Evolutionary conservation across 2,797 vertebrate species (phyloP), one percentile per base, ranked within the genome.

Genomic region (Crax fasciolata): DNA sequence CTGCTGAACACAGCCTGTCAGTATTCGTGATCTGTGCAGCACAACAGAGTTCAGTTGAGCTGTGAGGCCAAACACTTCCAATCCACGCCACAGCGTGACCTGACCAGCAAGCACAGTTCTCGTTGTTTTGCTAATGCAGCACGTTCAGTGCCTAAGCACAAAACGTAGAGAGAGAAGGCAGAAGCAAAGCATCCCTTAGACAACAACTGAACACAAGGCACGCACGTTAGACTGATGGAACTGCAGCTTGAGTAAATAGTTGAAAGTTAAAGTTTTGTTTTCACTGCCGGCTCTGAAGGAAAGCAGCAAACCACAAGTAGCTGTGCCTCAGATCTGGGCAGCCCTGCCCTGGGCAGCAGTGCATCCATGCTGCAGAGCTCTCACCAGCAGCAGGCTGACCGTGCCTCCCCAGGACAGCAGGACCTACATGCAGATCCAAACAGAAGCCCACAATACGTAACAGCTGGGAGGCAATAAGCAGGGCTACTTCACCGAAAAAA

Each of bases 191-290:
- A 1, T 10, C 48, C 54, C 51, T 51, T 28, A 10, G n/a, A 78
- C 54, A 19, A 35, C 10, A 3, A 46, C 41, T 52, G 16, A 46
- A 58, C 2, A 16, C 62, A 54, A 79, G 46, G 23, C 62, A 65
- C 2, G 9, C 44, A 30, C 1, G 0, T 6, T 30, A 68, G 54
- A 30, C 32, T 27, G 70, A 44, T 1, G 9, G 20, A 87, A 58
- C 35, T 28, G 43, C 44, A 66, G 18, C 30, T 24, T 51, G 41
- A 15, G 44, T 38, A 27, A 68, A 35, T 10, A 44, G 17, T 46
- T 20, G 38, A 25, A 44, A 35, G 20, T 19, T 28, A 23, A 51
- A 63, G 38, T 11, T 51, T 24, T 39, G 43, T 43, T 67, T 48
- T 49, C 23, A 35, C 10, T 19, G 27, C 38, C 13, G 52, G 13